Base-by-base conservation (phyloP, 2,888 invertebrate species). In the Acanthosoma haemorrhoidale region DNA sequence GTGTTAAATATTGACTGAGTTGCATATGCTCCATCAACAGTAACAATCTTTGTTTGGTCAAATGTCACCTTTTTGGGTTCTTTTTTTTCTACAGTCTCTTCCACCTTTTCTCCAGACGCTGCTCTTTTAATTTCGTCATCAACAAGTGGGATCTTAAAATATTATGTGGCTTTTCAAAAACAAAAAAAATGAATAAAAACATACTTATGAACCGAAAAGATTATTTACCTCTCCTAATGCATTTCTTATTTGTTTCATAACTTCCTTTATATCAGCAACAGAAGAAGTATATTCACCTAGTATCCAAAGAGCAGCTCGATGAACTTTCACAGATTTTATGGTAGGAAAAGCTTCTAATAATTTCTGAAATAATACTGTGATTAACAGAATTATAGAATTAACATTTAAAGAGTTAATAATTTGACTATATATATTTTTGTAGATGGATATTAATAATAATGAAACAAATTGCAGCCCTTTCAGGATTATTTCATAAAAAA, bases 1-100 rank as follows among this genome's bases (percentile, higher is more conserved):
- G 92, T 83, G 78, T 92, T 96, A 81, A 98, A 96, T 43, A 96
- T 97, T 74, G 96, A 96, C 82, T 99, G 98, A 3, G 96, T 91
- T 29, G 98, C 99, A 81, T 99, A 99, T 0, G 98, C 97, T 18
- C 99, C 99, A 83, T 99, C 99, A 36, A 98, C 97, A 58, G 99
- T 99, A 43, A 99, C 96, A 71, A 94, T 82, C 76, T 88, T 90
- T 5, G 25, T 16, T 51, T 51, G 51, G n/a, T n/a, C n/a, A n/a
- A n/a, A n/a, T n/a, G n/a, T n/a, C n/a, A n/a, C n/a, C n/a, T n/a
- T n/a, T n/a, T n/a, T n/a, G 9, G 69, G 76, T 6, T 73, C 76
- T 59, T 78, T 78, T 1, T 82, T 80, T 2, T 80, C 75, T 18
- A 76, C 76, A 59, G 76, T 74, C 74, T 78, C 77, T 69, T 78